Conservation (phyloP, 1,140 invertebrate genomes). For the Drosophila melanica region DNA sequence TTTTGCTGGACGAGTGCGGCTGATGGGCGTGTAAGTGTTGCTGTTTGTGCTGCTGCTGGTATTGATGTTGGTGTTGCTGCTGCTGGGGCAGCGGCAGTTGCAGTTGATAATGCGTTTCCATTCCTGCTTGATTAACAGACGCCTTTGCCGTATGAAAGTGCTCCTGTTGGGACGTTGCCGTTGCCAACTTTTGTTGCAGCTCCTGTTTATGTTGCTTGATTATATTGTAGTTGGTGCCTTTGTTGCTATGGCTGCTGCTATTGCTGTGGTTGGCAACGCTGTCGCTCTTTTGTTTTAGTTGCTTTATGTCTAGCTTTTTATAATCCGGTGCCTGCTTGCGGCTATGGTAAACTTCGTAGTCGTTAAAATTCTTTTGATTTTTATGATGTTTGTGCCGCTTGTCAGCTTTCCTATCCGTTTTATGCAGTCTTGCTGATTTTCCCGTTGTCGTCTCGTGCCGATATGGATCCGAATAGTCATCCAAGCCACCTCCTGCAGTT, state of each 20-base stretch:
- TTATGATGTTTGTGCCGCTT: constrained; percentile 74
- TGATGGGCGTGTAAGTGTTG: constrained; percentile 46
- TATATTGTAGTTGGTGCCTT: constrained; percentile 65
- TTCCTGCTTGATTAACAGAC: constrained; percentile 71
- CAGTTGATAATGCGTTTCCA: constrained; percentile 69
- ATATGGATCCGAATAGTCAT: constrained; percentile 77
- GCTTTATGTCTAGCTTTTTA: constrained; percentile 62
- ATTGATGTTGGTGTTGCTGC: constrained; percentile 32
- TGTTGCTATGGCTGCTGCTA: constrained; percentile 45
- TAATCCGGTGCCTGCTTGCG: constrained; percentile 62
- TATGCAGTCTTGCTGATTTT: constrained; percentile 77
- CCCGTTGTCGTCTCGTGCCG: constrained; percentile 71
- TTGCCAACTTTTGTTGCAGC: constrained; percentile 47
- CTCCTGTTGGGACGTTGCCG: constrained; percentile 26
- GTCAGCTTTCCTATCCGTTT: constrained; percentile 68
- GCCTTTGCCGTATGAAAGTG: constrained; percentile 23
- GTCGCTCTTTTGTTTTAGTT: constrained; percentile 47
- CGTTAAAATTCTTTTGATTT: constrained; percentile 80
- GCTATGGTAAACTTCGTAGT: constrained; percentile 76
- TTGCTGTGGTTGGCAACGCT: constrained; percentile 36
- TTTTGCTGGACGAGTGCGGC: constrained; percentile 69
- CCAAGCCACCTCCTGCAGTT: background rate
- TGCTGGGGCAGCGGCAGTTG: constrained; percentile 43
- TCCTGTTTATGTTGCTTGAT: constrained; percentile 72
- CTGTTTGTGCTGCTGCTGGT: constrained; percentile 31